phyloP scores from a whole-genome alignment of 2,888 invertebrate genomes.

The Plagiodera versicolora region DNA sequence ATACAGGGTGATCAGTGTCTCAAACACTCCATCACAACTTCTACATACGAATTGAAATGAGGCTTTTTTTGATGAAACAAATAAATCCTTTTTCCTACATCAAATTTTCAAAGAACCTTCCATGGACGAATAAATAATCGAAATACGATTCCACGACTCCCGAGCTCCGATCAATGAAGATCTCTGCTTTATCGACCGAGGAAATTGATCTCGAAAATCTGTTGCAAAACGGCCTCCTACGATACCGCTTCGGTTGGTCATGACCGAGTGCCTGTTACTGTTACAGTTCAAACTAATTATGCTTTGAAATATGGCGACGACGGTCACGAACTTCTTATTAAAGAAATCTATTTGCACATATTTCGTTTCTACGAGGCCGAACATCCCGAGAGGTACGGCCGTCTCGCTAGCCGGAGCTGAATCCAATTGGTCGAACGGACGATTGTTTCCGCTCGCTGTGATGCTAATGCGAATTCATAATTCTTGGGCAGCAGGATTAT shows the following conservation, averaged over 20 bases:
- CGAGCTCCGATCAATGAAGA: neutral
- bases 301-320: constrained; percentile 33
- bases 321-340: constrained; percentile 35
- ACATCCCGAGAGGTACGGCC: too few relatives aligned
- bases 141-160: neutral
- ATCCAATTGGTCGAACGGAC: too few relatives aligned
- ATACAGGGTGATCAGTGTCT: neutral
- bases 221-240: constrained; percentile 14
- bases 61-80: too few relatives aligned
- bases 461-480: constrained; percentile 9
- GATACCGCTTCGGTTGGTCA: constrained; percentile 38
- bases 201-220: constrained; percentile 2
- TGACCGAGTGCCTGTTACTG: constrained; percentile 37
- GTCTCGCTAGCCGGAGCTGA: too few relatives aligned
- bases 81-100: too few relatives aligned
- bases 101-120: too few relatives aligned
- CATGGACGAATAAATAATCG: too few relatives aligned
- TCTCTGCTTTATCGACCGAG: neutral
- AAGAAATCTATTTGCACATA: constrained; percentile 35
- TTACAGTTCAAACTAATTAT: constrained; percentile 39
- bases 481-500: constrained; percentile 3
- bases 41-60: too few relatives aligned
- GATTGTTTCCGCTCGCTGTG: too few relatives aligned
- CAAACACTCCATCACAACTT: too few relatives aligned
- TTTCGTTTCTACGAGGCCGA: too few relatives aligned